Evolutionary conservation across 2,113 vertebrate species (phyloP).

Genomic region (Edolisoma coerulescens): DNA sequence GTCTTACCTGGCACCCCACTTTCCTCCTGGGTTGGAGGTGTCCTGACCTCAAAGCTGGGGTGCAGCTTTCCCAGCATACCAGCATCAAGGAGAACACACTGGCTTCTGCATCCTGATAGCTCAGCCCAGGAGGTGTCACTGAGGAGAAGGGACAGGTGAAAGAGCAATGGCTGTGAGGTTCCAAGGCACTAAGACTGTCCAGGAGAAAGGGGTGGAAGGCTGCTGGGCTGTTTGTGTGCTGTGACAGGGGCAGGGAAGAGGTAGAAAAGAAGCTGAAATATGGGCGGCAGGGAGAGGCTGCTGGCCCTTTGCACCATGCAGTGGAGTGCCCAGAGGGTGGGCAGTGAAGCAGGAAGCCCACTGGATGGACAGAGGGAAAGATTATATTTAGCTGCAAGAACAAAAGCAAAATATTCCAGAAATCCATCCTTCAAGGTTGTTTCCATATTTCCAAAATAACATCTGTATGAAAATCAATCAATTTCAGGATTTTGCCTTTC

Average conservation of each 20-base stretch:
- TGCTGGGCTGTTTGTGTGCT: background rate
- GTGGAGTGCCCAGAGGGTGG: no score
- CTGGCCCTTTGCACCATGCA: background rate
- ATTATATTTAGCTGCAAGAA: background rate
- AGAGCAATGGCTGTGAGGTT: background rate
- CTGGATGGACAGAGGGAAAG: background rate
- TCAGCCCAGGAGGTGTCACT: background rate
- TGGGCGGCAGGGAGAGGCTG: rapidly evolving
- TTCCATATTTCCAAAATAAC: background rate
- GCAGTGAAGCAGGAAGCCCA: background rate
- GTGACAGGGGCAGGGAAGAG: background rate
- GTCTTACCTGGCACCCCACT: background rate
- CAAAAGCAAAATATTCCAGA: background rate
- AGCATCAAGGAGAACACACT: background rate
- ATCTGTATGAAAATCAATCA: background rate
- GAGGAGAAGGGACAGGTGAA: background rate
- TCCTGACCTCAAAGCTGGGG: background rate
- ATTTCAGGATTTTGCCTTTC: background rate
- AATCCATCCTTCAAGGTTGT: background rate
- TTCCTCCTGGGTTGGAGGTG: background rate
- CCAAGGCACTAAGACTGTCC: background rate
- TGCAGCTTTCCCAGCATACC: background rate
- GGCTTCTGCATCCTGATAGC: rapidly evolving
- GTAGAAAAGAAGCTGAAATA: background rate
- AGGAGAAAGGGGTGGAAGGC: background rate